Evolutionary conservation across 2,797 vertebrate species (phyloP).

Genomic region (Haliaeetus vocifer): DNA sequence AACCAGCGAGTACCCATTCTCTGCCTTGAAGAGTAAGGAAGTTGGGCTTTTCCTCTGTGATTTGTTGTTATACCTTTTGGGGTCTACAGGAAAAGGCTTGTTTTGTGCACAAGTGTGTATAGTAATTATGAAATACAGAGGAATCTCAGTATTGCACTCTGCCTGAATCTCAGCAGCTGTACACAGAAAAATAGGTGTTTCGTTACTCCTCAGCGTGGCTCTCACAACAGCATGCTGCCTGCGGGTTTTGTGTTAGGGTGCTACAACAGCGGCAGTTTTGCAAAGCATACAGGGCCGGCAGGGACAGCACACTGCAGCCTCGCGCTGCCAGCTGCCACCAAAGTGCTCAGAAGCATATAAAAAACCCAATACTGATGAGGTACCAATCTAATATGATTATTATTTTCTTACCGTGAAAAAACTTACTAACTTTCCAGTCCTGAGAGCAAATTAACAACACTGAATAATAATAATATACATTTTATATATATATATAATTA

Average conservation of each 20-base stretch:
- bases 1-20: not conserved
- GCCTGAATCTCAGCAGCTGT: not conserved
- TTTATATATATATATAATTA: not conserved
- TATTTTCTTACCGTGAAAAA: not conserved
- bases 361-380: not conserved
- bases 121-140: not conserved
- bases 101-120: not conserved
- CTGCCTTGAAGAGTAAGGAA: not conserved
- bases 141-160: not conserved
- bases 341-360: accelerated
- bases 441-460: not conserved
- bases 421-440: not conserved
- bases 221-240: not conserved
- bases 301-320: not conserved
- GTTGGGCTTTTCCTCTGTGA: not conserved
- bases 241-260: not conserved
- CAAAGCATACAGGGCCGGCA: not conserved
- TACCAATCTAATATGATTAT: not conserved
- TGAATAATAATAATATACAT: not conserved
- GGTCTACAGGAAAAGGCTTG: not conserved
- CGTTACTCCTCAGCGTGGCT: not conserved
- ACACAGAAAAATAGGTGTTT: not conserved
- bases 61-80: not conserved
- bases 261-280: not conserved
- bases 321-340: not conserved